phyloP scores from a whole-genome alignment of 2,113 vertebrate species.

The Cichladusa arquata region DNA sequence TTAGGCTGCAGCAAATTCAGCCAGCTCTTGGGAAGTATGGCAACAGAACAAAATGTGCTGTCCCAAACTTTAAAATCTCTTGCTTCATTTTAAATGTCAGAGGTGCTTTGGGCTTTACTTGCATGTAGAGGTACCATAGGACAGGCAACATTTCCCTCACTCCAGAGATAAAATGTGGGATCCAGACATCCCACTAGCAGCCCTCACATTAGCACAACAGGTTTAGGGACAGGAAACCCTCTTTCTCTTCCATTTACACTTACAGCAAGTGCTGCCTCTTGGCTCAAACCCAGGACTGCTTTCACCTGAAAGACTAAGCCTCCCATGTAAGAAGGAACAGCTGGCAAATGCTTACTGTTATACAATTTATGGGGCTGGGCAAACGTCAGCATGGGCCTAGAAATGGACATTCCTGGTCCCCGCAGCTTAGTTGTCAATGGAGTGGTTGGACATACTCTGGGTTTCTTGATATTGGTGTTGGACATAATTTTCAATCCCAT shows the following conservation, averaged over 20 bases:
- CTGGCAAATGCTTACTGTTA: constrained; percentile 20
- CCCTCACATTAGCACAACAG: not conserved
- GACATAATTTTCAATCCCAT: constrained; percentile 66
- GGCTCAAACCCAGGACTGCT: not conserved
- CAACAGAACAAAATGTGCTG: not conserved
- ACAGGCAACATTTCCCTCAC: not conserved
- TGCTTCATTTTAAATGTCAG: not conserved
- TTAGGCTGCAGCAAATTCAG: not conserved
- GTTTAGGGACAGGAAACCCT: not conserved
- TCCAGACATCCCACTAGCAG: not conserved
- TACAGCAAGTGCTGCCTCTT: not conserved
- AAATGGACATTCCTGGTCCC: not conserved
- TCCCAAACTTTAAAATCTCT: not conserved
- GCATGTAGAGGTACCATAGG: not conserved
- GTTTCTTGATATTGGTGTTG: constrained; percentile 63
- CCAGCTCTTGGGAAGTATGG: not conserved
- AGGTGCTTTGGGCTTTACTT: not conserved
- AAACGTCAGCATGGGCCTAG: not conserved
- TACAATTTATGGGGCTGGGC: not conserved
- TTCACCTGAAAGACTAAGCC: not conserved
- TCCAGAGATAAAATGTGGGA: not conserved
- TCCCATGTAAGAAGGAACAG: not conserved
- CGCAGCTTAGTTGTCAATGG: not conserved
- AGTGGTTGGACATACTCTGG: constrained; percentile 1
- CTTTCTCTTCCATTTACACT: not conserved